These are phyloP conservation scores for Pyralis farinalis DNA, from an alignment of 2,888 invertebrate species.

Conservation along the genomic window DNA sequence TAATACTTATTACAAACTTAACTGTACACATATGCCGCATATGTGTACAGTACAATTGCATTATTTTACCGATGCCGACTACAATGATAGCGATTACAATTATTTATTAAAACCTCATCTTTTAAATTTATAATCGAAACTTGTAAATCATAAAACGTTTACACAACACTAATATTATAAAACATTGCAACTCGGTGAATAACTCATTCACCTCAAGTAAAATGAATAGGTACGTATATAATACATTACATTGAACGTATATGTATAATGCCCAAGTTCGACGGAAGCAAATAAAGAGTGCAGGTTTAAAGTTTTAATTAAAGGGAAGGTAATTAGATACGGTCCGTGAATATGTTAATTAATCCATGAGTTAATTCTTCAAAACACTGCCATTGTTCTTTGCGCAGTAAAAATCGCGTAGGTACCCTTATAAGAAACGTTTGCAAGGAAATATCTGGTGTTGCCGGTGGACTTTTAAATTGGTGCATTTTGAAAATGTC, in stretches of 20 bases:
- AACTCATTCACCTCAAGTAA: not conserved
- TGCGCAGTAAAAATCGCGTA: slow-evolving; percentile 58
- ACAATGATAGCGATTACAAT: too few species aligned
- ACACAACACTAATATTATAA: too few species aligned
- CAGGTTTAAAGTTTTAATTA: slow-evolving; percentile 70
- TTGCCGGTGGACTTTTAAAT: not conserved
- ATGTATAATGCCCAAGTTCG: slow-evolving; percentile 9
- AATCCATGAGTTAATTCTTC: slow-evolving; percentile 71
- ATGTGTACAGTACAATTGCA: too few species aligned
- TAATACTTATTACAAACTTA: too few species aligned
- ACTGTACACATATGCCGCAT: too few species aligned
- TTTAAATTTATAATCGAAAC: too few species aligned
- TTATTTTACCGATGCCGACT: too few species aligned
- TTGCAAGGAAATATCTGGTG: slow-evolving; percentile 26
- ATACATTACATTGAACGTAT: not conserved
- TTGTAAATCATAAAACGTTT: too few species aligned
- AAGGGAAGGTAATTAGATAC: slow-evolving; percentile 72
- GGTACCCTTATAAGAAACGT: slow-evolving; percentile 30
- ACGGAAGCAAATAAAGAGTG: slow-evolving; percentile 66
- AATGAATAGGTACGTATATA: not conserved
- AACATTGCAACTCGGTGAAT: too few species aligned
- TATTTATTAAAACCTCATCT: too few species aligned
- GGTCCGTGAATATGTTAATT: slow-evolving; percentile 73
- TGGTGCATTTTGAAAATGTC: not conserved
- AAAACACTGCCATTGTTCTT: slow-evolving; percentile 70